Percentiles rank a stretch among this genome's conserved stretches.
Evolutionary conservation across 2,113 vertebrate species (phyloP).

Genomic region (Mobula birostris): DNA sequence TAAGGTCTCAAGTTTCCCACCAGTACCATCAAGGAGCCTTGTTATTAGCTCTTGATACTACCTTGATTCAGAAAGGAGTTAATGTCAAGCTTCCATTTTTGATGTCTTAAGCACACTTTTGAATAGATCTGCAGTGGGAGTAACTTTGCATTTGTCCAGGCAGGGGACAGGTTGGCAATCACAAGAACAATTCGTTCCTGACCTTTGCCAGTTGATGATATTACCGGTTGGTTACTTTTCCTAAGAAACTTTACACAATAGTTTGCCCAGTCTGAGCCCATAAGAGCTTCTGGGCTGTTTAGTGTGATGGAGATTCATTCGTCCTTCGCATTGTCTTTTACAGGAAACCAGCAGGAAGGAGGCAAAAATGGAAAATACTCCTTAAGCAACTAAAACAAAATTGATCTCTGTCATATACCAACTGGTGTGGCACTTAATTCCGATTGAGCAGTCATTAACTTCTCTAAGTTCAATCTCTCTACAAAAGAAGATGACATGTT

Average conservation of each 20-base stretch:
- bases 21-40: slow-evolving; percentile 4
- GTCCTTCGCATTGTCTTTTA: not conserved
- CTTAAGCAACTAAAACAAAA: not conserved
- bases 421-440: not conserved
- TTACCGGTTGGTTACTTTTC: not conserved
- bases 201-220: not conserved
- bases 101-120: not conserved
- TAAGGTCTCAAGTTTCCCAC: not conserved
- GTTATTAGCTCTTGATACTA: not conserved
- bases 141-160: too few species aligned
- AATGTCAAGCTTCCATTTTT: not conserved
- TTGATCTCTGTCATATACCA: not conserved
- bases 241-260: not conserved
- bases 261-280: not conserved
- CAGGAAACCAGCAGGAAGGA: not conserved
- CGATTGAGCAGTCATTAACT: not conserved
- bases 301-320: not conserved
- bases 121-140: not conserved
- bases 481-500: not conserved
- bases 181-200: not conserved
- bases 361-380: not conserved
- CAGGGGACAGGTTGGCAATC: not conserved
- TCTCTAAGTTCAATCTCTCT: not conserved
- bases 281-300: not conserved
- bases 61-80: not conserved